These are phyloP conservation scores for Gymnoscopelus braueri DNA, from an alignment of 2,797 vertebrate genomes.

Conservation along the genomic window DNA sequence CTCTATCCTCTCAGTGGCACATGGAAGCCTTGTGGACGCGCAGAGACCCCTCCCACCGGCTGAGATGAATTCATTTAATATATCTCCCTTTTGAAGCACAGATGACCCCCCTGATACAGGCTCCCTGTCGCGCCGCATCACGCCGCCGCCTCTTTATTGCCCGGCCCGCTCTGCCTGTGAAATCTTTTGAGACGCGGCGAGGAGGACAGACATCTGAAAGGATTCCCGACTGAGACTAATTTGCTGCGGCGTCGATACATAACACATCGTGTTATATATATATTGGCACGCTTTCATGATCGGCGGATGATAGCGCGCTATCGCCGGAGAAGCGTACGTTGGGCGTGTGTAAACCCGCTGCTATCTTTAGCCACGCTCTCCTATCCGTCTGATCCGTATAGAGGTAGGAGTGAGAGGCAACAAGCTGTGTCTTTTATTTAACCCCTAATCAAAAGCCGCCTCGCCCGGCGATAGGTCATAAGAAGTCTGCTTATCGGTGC, in stretches of 20 bases:
- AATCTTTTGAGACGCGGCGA: constrained; percentile 48
- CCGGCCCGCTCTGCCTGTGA: constrained; percentile 29
- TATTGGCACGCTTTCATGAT: constrained; percentile 48
- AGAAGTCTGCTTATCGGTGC: constrained; percentile 9
- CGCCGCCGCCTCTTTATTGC: constrained; percentile 49
- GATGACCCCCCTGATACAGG: constrained; percentile 75
- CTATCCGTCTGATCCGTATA: background rate
- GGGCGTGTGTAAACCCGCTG: constrained; percentile 24
- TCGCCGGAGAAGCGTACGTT: constrained; percentile 30
- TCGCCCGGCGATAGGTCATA: too few relatives aligned
- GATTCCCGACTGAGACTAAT: constrained; percentile 69
- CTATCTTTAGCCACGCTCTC: constrained; percentile 27
- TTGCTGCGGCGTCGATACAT: constrained; percentile 40
- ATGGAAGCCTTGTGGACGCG: constrained; percentile 55
- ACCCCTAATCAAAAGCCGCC: too few relatives aligned
- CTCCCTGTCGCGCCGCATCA: constrained; percentile 59
- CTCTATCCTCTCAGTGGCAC: constrained; percentile 64
- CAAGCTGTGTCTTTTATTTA: constrained; percentile 36
- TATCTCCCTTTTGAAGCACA: constrained; percentile 75
- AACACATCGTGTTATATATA: background rate
- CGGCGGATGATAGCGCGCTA: constrained; percentile 42
- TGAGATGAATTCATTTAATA: constrained; percentile 80
- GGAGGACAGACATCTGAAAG: constrained; percentile 61
- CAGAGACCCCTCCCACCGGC: constrained; percentile 67
- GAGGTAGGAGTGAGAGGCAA: constrained; percentile 17